Evolutionary conservation across 2,888 invertebrate species (phyloP), one percentile per base, ranked within the genome.

Genomic region (Eupithecia tripunctaria): DNA sequence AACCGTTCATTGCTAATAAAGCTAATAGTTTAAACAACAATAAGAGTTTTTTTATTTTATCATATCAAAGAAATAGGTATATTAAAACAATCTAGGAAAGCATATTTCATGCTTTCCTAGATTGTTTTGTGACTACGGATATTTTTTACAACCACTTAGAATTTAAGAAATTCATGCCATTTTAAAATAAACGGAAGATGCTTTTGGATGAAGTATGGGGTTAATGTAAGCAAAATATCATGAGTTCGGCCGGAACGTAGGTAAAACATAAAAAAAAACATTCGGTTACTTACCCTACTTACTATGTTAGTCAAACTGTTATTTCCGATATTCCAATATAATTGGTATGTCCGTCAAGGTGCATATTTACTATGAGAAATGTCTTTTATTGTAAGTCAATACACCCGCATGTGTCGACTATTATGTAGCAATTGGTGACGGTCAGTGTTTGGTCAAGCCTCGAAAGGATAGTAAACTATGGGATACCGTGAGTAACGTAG

Each of bases 361-460:
- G 81, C 81, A 83, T 85, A 85, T 91, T 86, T 91, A 93, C 93
- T 90, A 91, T 89, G 92, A 94, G 88, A 91, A 89, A 94, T 93
- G 92, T 90, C 90, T 84, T 92, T 91, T 93, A 93, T 94, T 93
- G 90, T 90, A 86, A 89, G 91, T 94, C 93, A 93, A 94, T 94
- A 93, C 84, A 86, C 92, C 91, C 89, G 88, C 89, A 93, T 93
- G 90, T 90, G 88, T 81, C 78, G 76, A 74, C 88, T 85, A 89
- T 91, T 91, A 91, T 89, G 85, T 83, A 85, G 80, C 92, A 92
- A 92, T 92, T 91, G 91, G 85, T 82, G 84, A 51, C 25, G 75
- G 70, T 68, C 72, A 73, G 72, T 75, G 73, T 73, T 79, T 80
- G 81, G 84, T 81, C 82, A 85, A 84, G 82, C 82, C 84, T 69